These are phyloP conservation scores for Hippopotamyrus pictus DNA, from an alignment of 2,797 vertebrate genomes.

Conservation along the genomic window DNA sequence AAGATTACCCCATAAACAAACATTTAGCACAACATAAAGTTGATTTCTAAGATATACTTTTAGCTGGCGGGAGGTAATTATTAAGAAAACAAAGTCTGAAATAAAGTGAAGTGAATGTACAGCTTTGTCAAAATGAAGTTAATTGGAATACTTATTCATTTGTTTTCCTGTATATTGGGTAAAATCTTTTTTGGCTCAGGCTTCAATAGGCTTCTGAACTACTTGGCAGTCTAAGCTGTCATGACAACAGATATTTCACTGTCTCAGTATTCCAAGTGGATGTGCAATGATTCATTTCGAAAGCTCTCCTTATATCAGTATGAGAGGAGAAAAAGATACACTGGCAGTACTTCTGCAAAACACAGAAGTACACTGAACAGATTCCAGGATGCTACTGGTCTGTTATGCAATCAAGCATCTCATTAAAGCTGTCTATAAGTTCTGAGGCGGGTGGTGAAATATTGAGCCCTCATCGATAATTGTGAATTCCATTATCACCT, in stretches of 20 bases:
- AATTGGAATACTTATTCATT: slow-evolving; percentile 7
- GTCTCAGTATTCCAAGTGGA: slow-evolving; percentile 4
- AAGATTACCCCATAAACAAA: neutral
- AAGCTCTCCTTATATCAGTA: neutral
- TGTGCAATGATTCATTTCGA: slow-evolving; percentile 10
- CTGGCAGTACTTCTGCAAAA: neutral
- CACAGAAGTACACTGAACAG: neutral
- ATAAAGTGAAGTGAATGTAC: neutral
- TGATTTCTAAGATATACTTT: neutral
- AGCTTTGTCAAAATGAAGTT: slow-evolving; percentile 9
- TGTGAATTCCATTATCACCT: slow-evolving; percentile 48
- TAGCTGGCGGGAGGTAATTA: neutral
- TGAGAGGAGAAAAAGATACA: neutral
- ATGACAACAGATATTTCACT: slow-evolving; percentile 14
- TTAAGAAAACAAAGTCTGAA: neutral
- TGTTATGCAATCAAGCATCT: neutral
- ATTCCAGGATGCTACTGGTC: neutral
- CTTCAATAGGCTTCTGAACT: neutral
- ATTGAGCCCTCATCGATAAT: slow-evolving; percentile 43
- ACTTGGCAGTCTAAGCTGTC: slow-evolving; percentile 3
- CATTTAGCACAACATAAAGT: neutral
- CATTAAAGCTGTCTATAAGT: neutral
- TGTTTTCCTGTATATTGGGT: slow-evolving; percentile 13
- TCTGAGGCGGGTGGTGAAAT: slow-evolving; percentile 34
- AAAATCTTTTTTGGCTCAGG: slow-evolving; percentile 8